Evolutionary conservation across 2,888 invertebrate species (phyloP).

Genomic region (Galerucella calmariensis): DNA sequence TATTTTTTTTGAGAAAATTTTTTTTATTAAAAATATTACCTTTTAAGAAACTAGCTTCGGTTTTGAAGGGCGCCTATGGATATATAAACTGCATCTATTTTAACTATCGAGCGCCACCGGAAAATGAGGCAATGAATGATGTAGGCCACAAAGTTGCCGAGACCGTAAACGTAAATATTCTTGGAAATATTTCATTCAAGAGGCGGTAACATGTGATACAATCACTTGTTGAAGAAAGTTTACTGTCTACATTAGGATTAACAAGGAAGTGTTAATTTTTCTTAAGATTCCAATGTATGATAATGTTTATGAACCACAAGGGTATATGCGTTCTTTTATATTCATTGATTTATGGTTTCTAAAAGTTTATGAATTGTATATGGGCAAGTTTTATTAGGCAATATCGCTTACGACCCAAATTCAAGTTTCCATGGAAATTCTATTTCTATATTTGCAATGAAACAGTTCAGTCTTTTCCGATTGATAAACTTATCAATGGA

Average conservation of each 20-base stretch:
- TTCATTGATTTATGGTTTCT: not conserved
- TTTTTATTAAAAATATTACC: not conserved
- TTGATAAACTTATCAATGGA: too few species aligned
- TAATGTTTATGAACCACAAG: slow-evolving; percentile 5
- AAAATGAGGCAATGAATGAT: slow-evolving; percentile 44
- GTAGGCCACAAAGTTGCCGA: slow-evolving; percentile 36
- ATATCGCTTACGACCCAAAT: not conserved
- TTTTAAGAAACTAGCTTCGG: not conserved
- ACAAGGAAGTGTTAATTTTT: slow-evolving; percentile 21
- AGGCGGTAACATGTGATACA: slow-evolving; percentile 20
- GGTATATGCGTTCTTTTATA: not conserved
- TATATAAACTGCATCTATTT: slow-evolving; percentile 24
- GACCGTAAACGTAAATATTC: slow-evolving; percentile 35
- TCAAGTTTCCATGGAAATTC: not conserved
- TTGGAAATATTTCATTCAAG: slow-evolving; percentile 25
- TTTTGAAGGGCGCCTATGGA: not conserved
- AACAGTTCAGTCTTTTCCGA: too few species aligned
- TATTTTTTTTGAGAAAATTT: not conserved
- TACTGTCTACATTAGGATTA: slow-evolving; percentile 20
- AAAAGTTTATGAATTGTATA: not conserved
- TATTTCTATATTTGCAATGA: not conserved
- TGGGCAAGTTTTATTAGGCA: not conserved
- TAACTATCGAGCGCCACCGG: slow-evolving; percentile 40
- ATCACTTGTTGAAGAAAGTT: slow-evolving; percentile 14
- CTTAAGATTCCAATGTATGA: slow-evolving; percentile 10